Evolutionary conservation across 1,140 invertebrate genomes (phyloP), one percentile per base, ranked within the genome.

Genomic region (Aphelenchoides avenae): DNA sequence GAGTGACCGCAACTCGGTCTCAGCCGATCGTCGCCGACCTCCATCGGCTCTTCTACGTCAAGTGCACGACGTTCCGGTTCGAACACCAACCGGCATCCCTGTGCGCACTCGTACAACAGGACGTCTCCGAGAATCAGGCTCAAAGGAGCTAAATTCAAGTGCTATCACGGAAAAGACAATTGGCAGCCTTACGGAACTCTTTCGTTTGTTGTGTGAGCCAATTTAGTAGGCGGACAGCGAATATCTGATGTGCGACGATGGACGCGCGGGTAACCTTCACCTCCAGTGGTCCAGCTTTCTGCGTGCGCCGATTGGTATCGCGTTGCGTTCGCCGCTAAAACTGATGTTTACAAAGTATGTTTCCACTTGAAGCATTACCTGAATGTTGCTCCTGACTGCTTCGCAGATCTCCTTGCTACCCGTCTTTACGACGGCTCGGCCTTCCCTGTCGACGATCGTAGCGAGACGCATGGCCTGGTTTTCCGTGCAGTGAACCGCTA

Each of bases 381-480:
- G 63, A 27, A 75, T 71, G 7, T 34, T 49, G 6, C 49, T 43
- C 34, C 72, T 77, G 1, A 62, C 57, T 30, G 41, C 41, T 9
- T 55, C 44, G 34, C 73, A 75, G 11, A 53, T 39, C n/a, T 52
- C 47, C 22, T 66, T 51, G n/a, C 13, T 47, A 1, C 68, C 75
- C 13, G 44, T 41, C 31, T 51, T 27, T 5, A 75, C 72, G 34
- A 64, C 55, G 9, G 62, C 52, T 22, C 73, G 53, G 20, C 73
- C 73, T 61, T 75, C 73, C 26, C 72, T 50, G 44, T 75, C 73
- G 9, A 75, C 73, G 24, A 74, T 66, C 9, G 75, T 73, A 6
- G 73, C 73, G 20, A 75, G 37, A 6, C 60, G 51, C 69, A 73
- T 77, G 20, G 73, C 73, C 22, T 73, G 52, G 7, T 61, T 39